Base-by-base conservation (phyloP, 2,888 invertebrate species). In the Drosophila merina region DNA sequence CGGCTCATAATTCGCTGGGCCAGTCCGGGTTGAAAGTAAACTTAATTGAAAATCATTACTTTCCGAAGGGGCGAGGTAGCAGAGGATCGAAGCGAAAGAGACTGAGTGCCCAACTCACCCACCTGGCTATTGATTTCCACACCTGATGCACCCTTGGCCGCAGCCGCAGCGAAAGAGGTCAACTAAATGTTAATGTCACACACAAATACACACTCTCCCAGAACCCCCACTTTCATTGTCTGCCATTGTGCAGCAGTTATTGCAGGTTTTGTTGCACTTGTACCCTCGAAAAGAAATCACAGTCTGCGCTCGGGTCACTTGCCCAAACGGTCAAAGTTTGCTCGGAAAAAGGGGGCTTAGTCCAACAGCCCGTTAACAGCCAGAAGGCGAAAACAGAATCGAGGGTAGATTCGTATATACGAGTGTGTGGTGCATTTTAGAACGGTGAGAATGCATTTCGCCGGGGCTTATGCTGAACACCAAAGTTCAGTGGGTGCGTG, bases 101-200 rank as follows among this genome's bases (percentile, higher is more conserved):
- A 12, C 38, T 47, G 36, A 42, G 60, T 40, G 51, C 42, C 42
- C 28, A 28, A 25, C n/a, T 40, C 3, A 25, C 51, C 62, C 74
- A 57, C 28, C 59, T 67, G 59, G 73, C 72, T 87, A 82, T 85
- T 82, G 76, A 75, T 84, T 84, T 77, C 63, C 76, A 72, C 84
- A 86, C 78, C 72, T 76, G 51, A 44, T 63, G 74, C 72, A 68
- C 88, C 88, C 89, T 89, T 89, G 88, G 89, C 88, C 87, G 79
- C 74, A 81, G 71, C 56, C 87, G 76, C 74, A 78, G 71, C 58
- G 71, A 81, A 88, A 84, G 88, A 88, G 88, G 88, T 89, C 90
- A 88, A 60, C 85, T 76, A 77, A 89, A 88, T 79, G 86, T 86
- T 83, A 88, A 89, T 88, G 89, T 89, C 88, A 82, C 78, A 74